These are phyloP conservation scores for Melipona quadrifasciata DNA, from an alignment of 1,140 invertebrate species.

Conservation along the genomic window DNA sequence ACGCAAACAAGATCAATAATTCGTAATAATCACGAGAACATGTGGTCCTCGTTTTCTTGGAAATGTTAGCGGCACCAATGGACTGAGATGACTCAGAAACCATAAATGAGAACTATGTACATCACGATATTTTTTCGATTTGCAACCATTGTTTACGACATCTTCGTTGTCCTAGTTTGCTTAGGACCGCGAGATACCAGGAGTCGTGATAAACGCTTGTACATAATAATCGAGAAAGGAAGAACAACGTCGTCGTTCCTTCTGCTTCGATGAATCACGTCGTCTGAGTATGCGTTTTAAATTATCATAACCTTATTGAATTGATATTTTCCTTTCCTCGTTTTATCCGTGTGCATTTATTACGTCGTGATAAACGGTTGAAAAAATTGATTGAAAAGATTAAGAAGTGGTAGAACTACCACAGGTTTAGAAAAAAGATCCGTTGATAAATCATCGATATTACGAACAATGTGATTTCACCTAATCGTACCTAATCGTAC, in stretches of 20 bases:
- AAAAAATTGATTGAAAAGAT: background rate
- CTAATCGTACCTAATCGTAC: background rate
- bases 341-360: background rate
- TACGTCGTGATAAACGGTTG: background rate
- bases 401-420: background rate
- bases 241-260: slow-evolving; percentile 55
- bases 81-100: slow-evolving; percentile 23
- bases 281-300: slow-evolving; percentile 28
- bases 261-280: slow-evolving; percentile 53
- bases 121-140: slow-evolving; percentile 14
- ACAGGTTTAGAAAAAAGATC: no score
- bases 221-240: slow-evolving; percentile 47
- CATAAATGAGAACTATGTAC: slow-evolving; percentile 8
- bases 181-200: slow-evolving; percentile 46
- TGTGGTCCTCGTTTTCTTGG: slow-evolving; percentile 27
- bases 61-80: background rate
- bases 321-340: background rate
- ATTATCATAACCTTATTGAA: slow-evolving; percentile 47
- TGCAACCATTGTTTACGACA: slow-evolving; percentile 31
- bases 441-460: slow-evolving; percentile 6
- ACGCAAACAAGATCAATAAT: background rate
- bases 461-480: background rate
- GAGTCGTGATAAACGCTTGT: slow-evolving; percentile 29
- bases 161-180: slow-evolving; percentile 46
- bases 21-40: slow-evolving; percentile 3